Conservation (phyloP, 2,797 vertebrate species). For the Chelon auratus region DNA sequence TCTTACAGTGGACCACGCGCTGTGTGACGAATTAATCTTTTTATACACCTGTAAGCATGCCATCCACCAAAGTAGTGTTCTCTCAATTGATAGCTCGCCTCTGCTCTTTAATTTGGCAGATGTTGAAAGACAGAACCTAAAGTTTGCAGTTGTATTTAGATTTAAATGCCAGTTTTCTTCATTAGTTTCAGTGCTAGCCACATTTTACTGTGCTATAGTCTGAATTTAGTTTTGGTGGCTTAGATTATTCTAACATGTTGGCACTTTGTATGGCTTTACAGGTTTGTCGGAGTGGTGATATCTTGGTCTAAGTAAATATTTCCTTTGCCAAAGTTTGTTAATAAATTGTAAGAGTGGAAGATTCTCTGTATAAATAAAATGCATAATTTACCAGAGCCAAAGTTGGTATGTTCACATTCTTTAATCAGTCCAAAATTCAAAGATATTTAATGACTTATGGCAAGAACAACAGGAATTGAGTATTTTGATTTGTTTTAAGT, state of each 20-base stretch:
- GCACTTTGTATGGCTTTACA: not conserved
- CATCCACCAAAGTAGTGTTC: conserved; percentile 21
- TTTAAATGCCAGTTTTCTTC: conserved; percentile 19
- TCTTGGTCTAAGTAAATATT: not conserved
- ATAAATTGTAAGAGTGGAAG: not conserved
- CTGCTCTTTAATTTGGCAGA: conserved; percentile 24
- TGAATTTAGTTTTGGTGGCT: not conserved
- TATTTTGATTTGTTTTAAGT: not conserved
- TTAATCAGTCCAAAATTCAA: not conserved
- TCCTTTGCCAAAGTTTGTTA: not conserved
- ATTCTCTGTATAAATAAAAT: not conserved
- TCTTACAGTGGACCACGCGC: conserved; percentile 6
- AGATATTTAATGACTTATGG: not conserved
- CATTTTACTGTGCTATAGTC: not conserved
- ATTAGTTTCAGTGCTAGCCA: not conserved
- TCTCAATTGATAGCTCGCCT: conserved; percentile 8
- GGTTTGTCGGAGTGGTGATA: not conserved
- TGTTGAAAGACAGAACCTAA: not conserved
- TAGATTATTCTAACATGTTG: not conserved
- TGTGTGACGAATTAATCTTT: conserved; percentile 37
- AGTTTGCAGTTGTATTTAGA: not conserved
- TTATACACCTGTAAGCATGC: conserved; percentile 28
- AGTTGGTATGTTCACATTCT: not conserved
- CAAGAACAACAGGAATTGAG: not conserved
- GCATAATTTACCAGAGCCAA: not conserved